A percentile compares a stretch with the other conserved stretches of the same genome.
phyloP scores from a whole-genome alignment of 2,888 invertebrate species.

The Coenonympha arcania region DNA sequence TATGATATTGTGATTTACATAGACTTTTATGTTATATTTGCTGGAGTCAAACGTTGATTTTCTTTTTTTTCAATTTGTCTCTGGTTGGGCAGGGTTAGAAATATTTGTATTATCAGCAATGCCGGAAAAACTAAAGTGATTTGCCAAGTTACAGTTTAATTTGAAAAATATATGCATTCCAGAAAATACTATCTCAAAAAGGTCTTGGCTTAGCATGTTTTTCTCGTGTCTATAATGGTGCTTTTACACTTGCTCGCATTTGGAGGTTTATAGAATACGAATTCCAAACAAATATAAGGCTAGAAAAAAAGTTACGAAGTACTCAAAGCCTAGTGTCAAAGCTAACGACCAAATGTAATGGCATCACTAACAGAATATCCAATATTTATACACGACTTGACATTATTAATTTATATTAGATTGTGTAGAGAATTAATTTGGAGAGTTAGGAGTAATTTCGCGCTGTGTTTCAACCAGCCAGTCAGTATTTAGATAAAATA shows the following conservation, averaged over 20 bases:
- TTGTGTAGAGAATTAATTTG: slow-evolving; percentile 29
- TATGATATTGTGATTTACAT: slow-evolving; percentile 19
- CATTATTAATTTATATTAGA: slow-evolving; percentile 37
- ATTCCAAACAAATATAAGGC: too few species aligned
- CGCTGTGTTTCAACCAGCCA: slow-evolving; percentile 48
- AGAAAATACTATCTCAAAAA: slow-evolving; percentile 37
- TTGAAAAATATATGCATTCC: slow-evolving; percentile 60
- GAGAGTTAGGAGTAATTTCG: slow-evolving; percentile 30
- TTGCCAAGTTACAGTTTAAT: slow-evolving; percentile 28
- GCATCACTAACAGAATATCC: too few species aligned
- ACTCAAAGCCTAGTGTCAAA: too few species aligned
- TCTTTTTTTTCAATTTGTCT: too few species aligned
- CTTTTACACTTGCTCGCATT: neutral
- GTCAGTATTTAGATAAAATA: slow-evolving; percentile 67
- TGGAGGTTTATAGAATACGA: too few species aligned
- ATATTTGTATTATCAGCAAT: too few species aligned
- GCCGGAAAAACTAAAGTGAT: too few species aligned
- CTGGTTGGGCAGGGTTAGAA: too few species aligned
- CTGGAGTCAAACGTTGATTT: too few species aligned
- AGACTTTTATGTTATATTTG: slow-evolving; percentile 11
- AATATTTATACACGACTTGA: slow-evolving; percentile 29
- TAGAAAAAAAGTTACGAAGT: too few species aligned
- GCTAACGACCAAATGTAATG: too few species aligned
- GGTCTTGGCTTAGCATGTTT: slow-evolving; percentile 14
- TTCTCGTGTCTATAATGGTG: neutral